Evolutionary conservation across 2,113 vertebrate species (phyloP).

Genomic region (Neodon shergylaensis): DNA sequence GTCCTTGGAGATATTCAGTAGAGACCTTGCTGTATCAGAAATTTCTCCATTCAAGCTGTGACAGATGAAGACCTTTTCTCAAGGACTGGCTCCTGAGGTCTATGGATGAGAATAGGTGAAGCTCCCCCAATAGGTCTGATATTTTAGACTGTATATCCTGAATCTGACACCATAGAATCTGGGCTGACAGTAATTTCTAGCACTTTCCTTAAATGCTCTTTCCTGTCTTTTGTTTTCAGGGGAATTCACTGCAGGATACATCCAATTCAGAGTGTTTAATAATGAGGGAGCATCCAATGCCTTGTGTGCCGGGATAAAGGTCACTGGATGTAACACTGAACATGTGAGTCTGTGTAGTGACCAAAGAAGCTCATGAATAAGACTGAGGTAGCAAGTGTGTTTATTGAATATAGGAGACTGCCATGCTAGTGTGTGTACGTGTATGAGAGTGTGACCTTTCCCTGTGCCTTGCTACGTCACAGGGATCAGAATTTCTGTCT

Average conservation of each 20-base stretch:
- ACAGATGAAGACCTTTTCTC: neutral
- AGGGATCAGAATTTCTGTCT: too few relatives aligned
- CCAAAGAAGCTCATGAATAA: neutral
- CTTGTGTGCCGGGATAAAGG: conserved; percentile 79
- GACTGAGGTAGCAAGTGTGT: neutral
- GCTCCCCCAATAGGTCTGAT: neutral
- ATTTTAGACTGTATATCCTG: neutral
- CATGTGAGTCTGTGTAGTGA: conserved; percentile 61
- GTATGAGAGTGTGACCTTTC: too few relatives aligned
- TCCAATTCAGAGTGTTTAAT: conserved; percentile 78
- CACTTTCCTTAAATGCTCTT: neutral
- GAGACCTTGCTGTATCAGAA: neutral
- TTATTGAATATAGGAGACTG: neutral
- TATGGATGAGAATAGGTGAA: neutral
- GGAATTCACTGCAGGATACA: conserved; percentile 71
- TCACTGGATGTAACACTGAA: conserved; percentile 74
- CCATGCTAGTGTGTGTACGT: neutral
- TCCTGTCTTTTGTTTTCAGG: neutral
- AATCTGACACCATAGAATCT: neutral
- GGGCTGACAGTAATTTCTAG: neutral
- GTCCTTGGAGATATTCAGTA: neutral
- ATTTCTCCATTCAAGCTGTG: neutral
- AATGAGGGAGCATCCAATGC: conserved; percentile 71
- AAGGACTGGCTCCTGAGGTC: neutral
- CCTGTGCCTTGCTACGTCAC: too few relatives aligned